Evolutionary conservation across 2,113 vertebrate genomes (phyloP), one percentile per base, ranked within the genome.

Genomic region (Gasterosteus aculeatus): DNA sequence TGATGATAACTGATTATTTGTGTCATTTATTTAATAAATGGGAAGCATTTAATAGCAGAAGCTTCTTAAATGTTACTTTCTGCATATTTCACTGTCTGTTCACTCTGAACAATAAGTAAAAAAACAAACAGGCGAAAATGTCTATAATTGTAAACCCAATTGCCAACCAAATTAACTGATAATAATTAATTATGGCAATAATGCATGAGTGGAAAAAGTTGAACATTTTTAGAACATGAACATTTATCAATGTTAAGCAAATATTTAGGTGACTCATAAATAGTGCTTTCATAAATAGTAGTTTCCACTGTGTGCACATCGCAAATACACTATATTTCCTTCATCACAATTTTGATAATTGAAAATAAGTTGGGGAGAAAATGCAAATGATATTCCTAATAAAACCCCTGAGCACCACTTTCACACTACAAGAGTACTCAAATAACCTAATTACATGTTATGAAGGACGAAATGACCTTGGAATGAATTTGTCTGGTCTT

Each of bases 181-280:
- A 56, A 53, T 41, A 31, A 33, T n/a, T 54, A 14, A 42, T 6
- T 31, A 19, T 19, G 3, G 29, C 15, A 41, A n/a, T 0, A 47
- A 41, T 65, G 29, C 6, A 51, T 42, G 15, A 4, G 62, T 31
- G 15, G 11, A 68, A 9, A 31, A 22, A 42, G 22, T 2, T 15
- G 11, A 1, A 26, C 1, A 38, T 26, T n/a, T 42, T 15, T 5
- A 69, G 26, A 69, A 47, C 38, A 33, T 10, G 11, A 46, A 26
- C 22, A 26, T 26, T 26, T 74, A 78, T 86, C 61, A 82, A 61
- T 76, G 58, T 26, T 72, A 68, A 68, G 57, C 69, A 78, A 19
- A 62, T 78, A 75, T 85, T 86, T 66, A 62, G 66, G 59, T 73
- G 79, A 63, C 57, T 57, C 49, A 19, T 29, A 29, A 75, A 69